Conservation (phyloP, 2,797 vertebrate species). For the Valencia hispanica region DNA sequence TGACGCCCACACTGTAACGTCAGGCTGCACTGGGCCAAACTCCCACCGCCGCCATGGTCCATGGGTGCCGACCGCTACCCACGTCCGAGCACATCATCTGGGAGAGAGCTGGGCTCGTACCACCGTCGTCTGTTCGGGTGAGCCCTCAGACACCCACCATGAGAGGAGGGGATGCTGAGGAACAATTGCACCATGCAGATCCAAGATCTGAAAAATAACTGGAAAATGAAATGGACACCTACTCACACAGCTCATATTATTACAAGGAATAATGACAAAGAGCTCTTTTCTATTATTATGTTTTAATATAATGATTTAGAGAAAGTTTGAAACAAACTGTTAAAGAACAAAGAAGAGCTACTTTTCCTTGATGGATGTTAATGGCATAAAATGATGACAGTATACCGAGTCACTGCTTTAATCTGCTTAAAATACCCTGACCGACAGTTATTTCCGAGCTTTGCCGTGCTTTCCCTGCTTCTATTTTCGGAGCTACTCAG, state of each 20-base stretch:
- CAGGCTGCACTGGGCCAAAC: constrained; percentile 52
- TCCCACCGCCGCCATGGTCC: constrained; percentile 61
- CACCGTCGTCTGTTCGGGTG: constrained; percentile 78
- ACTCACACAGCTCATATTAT: constrained; percentile 36
- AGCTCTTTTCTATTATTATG: neutral
- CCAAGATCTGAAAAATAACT: constrained; percentile 50
- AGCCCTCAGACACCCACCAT: constrained; percentile 62
- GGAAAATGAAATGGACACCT: constrained; percentile 59
- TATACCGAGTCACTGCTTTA: constrained; percentile 7
- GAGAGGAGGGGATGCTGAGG: constrained; percentile 41
- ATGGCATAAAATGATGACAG: constrained; percentile 12
- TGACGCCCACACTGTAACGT: constrained; percentile 41
- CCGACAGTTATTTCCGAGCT: constrained; percentile 29
- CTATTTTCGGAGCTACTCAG: constrained; percentile 48
- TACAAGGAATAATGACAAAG: constrained; percentile 12
- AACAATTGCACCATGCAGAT: constrained; percentile 48
- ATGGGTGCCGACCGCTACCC: constrained; percentile 63
- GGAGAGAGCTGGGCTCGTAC: constrained; percentile 68
- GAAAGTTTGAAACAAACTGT: constrained; percentile 7
- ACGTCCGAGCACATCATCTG: constrained; percentile 74
- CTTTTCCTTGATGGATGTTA: neutral
- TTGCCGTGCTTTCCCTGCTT: neutral
- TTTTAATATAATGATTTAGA: neutral
- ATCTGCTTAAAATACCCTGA: constrained; percentile 37
- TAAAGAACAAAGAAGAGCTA: constrained; percentile 1